Evolutionary conservation across 2,888 invertebrate genomes (phyloP).

Genomic region (Drosophila infuscata): DNA sequence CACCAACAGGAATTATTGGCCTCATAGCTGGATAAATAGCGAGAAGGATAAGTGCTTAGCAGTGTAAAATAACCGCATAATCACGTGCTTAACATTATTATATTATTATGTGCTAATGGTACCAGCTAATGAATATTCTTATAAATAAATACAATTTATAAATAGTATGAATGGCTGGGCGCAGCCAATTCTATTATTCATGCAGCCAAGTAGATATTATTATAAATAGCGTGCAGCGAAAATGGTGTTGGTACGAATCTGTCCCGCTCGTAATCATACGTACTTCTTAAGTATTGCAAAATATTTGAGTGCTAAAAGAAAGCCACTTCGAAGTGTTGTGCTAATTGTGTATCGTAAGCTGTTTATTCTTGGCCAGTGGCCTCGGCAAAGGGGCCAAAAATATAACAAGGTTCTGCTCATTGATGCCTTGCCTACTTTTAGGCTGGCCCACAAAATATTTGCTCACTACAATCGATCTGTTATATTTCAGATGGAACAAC

Average conservation of each 20-base stretch:
- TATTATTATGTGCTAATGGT: slow-evolving; percentile 4
- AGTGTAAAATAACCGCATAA: slow-evolving; percentile 3
- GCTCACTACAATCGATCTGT: not conserved
- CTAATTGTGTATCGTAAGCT: slow-evolving; percentile 24
- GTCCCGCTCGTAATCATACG: not conserved
- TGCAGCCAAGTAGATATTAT: slow-evolving; percentile 24
- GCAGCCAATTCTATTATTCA: slow-evolving; percentile 10
- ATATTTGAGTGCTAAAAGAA: slow-evolving; percentile 19
- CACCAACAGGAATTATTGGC: not conserved
- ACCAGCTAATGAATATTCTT: slow-evolving; percentile 2
- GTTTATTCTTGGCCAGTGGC: slow-evolving; percentile 12
- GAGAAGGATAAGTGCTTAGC: not conserved
- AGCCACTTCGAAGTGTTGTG: slow-evolving; percentile 24
- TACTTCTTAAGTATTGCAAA: not conserved
- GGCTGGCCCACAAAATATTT: slow-evolving; percentile 18
- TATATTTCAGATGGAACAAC: slow-evolving; percentile 57
- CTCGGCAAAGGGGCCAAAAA: slow-evolving; percentile 3
- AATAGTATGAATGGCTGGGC: slow-evolving; percentile 3
- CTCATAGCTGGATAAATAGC: not conserved
- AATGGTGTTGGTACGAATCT: not conserved
- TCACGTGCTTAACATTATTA: slow-evolving; percentile 1
- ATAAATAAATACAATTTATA: slow-evolving; percentile 9
- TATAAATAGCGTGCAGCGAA: slow-evolving; percentile 36
- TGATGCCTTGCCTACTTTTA: slow-evolving; percentile 28
- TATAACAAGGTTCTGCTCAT: not conserved